Evolutionary conservation across 1,140 invertebrate genomes (phyloP), one percentile per base, ranked within the genome.

Genomic region (Bathynomus jamesi): DNA sequence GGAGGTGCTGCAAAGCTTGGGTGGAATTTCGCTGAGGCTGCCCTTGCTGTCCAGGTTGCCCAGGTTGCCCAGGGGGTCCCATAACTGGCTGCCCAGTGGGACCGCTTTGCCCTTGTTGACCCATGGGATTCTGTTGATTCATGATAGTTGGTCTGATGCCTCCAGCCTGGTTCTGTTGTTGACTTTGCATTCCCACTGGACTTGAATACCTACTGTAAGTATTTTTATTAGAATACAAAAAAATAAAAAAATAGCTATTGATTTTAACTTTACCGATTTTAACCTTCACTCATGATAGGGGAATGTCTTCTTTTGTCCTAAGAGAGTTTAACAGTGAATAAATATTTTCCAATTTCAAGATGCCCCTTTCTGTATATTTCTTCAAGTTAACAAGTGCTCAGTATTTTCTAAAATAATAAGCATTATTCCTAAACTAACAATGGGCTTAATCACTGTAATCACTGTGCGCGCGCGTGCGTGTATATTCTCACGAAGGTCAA

Each of bases 1-100:
- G 89, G 17, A 98, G 87, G 81, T 95, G 92, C 74, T 95, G 91
- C 32, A 97, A 82, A 29, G 93, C 91, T 78, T 91, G 89, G 28
- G 78, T 75, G 63, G 78, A 76, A 79, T 78, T 91, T 90, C 65
- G 91, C 89, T 78, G 88, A 81, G 29, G 80, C 40, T 53, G 40
- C 13, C 40, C 40, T n/a, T n/a, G n/a, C n/a, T n/a, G n/a, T n/a
- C n/a, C n/a, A n/a, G n/a, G n/a, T 46, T 74, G 73, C 21, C 71
- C 70, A 30, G 72, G 74, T 31, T 76, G 77, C 61, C 81, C 82
- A 8, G 79, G 81, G 21, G 82, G 82, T 40, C 82, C 81, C 7
- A 83, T 81, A 0, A 82, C 81, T 8, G 80, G 81, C 3, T 83
- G 82, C 61, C 85, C 81, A 68, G 85, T 80, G 76, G 83, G 46